Evolutionary conservation across 2,113 vertebrate species (phyloP), one percentile per base, ranked within the genome.

Genomic region (Microcebus griseorufus): DNA sequence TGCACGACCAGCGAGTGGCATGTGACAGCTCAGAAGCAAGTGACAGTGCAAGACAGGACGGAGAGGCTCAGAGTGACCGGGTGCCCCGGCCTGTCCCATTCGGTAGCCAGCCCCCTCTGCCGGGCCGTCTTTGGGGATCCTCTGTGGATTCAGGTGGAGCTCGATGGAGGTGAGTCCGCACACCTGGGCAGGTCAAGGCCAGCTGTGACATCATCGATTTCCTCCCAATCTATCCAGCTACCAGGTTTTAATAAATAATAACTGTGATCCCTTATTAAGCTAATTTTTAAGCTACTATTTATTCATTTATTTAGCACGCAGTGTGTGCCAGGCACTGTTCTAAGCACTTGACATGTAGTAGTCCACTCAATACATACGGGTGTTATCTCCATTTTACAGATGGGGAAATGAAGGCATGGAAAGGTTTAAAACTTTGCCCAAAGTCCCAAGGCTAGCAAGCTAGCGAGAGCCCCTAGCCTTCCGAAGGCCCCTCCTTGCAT

Each of bases 1-100:
- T 99, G 99, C 97, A 99, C 97, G 2, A 99, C 99, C 96, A 99
- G 99, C 0, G 99, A 99, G 45, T 99, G 99, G 99, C 99, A 99
- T 0, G 99, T 99, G 88, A 98, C 97, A 0, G 99, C 99, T 34
- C 99, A 99, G 97, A 99, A 97, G 97, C 90, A 83, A 73, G 98
- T 99, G 94, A 99, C 93, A 0, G 97, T 99, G 17, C 98, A 97
- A 37, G 99, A 99, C 17, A 98, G 98, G 82, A 96, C 97, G 67
- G 98, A 98, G n/a, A 97, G 95, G 9, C 98, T 99, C 81, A 97
- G 93, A 29, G 93, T 98, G 17, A 98, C 98, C 4, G 98, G 97
- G 27, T 99, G 99, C 96, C 98, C 98, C 55, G 98, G 98, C 98
- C 96, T 96, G 34, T 98, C 98, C 9, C 96, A 81, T 25, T 95